Evolutionary conservation across 2,888 invertebrate species (phyloP), one percentile per base, ranked within the genome.

Genomic region (Desoria tigrina): DNA sequence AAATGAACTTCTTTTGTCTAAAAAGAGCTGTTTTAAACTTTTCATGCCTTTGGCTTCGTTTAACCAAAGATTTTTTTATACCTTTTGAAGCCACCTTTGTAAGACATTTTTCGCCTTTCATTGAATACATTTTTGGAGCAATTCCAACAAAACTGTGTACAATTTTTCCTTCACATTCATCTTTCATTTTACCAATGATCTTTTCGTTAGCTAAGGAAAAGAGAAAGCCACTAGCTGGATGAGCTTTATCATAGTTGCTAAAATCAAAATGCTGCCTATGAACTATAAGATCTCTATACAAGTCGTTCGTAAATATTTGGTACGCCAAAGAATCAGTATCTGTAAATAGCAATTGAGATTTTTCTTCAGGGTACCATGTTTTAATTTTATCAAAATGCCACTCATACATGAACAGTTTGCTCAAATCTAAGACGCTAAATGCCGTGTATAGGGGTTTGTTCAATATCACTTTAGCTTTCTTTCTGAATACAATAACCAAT

Each of bases 111-210:
- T 32, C 32, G 1, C 64, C 66, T 42, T 1, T 2, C 1, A 65
- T 27, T 2, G 50, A 58, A 59, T 71, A 71, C 27, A 62, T 21
- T 58, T 71, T 71, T 26, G 71, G 63, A 14, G 60, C 64, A 6
- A 77, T 58, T 11, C 77, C 75, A 1, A 73, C 65, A 65, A 75
- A 77, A 42, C 74, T 69, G 0, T 63, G 32, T 32, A 73, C 62
- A 24, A 68, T 65, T 28, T 55, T 50, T 1, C 69, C 71, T 16
- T 60, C 56, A 7, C 50, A 61, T 57, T 77, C 76, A 54, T 78
- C 77, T 58, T 78, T 77, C 67, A 76, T 69, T 45, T 73, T 73
- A 0, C 76, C 75, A 0, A 75, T 21, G 2, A 65, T 62, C 53
- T 76, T 76, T 56, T 73, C 71, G 57, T 76, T 73, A 26, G 39